Conservation (phyloP, 2,797 vertebrate species). For the Ctenosaura bakeri region DNA sequence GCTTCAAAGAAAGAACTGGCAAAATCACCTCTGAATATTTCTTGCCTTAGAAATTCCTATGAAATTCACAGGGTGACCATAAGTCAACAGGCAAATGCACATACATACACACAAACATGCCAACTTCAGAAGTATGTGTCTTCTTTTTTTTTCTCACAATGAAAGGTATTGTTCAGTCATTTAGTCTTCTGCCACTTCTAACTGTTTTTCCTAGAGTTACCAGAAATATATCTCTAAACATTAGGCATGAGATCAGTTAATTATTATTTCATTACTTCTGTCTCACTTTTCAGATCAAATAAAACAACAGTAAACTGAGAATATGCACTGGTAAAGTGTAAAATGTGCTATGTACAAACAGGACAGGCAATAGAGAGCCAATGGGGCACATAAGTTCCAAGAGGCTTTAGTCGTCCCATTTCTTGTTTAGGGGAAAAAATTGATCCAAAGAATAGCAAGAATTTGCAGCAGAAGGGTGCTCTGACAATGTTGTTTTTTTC, state of each 20-base stretch:
- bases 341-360: not conserved
- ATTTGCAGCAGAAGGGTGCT: not conserved
- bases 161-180: not conserved
- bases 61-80: too few relatives aligned
- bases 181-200: not conserved
- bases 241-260: slow-evolving; percentile 1
- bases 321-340: not conserved
- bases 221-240: not conserved
- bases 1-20: too few relatives aligned
- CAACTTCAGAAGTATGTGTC: not conserved
- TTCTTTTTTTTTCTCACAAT: not conserved
- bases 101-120: not conserved
- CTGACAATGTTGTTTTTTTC: not conserved
- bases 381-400: not conserved
- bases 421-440: not conserved
- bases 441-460: not conserved
- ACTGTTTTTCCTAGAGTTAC: not conserved
- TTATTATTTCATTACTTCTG: not conserved
- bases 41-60: too few relatives aligned
- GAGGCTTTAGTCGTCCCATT: not conserved
- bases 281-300: not conserved
- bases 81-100: too few relatives aligned
- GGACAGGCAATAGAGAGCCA: not conserved
- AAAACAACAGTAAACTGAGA: not conserved
- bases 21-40: too few relatives aligned